Evolutionary conservation across 2,888 invertebrate species (phyloP), one percentile per base, ranked within the genome.

Genomic region (Neria commutata): DNA sequence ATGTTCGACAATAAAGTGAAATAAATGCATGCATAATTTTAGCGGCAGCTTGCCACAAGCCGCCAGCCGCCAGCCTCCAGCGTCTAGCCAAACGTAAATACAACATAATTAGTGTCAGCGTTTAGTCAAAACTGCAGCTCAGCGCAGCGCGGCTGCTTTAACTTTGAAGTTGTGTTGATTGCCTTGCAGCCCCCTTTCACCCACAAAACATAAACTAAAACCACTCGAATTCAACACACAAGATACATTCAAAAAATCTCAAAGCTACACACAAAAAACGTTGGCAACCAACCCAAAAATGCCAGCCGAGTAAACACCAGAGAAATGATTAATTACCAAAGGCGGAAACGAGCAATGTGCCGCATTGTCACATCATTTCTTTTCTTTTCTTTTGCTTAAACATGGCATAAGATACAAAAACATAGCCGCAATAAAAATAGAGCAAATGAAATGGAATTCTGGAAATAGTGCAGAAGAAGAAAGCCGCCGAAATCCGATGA

Each of bases 311-410:
- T 1, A 2, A 21, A 6, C 14, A 52, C 8, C 16, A 3, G 11
- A 19, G 40, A 42, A 40, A 52, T 52, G 52, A 52, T 52, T 52
- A 52, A 52, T 52, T 52, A 52, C 52, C n/a, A 40, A 40, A 25
- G 25, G 16, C 24, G 40, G 21, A 14, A 19, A 4, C 42, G 3
- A 19, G 42, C 42, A 21, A 17, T 19, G 42, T n/a, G n/a, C n/a
- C n/a, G n/a, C n/a, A n/a, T n/a, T n/a, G n/a, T n/a, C n/a, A n/a
- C n/a, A n/a, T n/a, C n/a, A n/a, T n/a, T n/a, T n/a, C n/a, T n/a
- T n/a, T n/a, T n/a, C n/a, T n/a, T n/a, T n/a, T n/a, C n/a, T n/a
- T n/a, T n/a, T n/a, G n/a, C n/a, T n/a, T n/a, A n/a, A n/a, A n/a
- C n/a, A n/a, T n/a, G n/a, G n/a, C n/a, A n/a, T n/a, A n/a, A n/a